Base-by-base conservation (phyloP, 2,113 vertebrate species). In the Ciconia stormi region DNA sequence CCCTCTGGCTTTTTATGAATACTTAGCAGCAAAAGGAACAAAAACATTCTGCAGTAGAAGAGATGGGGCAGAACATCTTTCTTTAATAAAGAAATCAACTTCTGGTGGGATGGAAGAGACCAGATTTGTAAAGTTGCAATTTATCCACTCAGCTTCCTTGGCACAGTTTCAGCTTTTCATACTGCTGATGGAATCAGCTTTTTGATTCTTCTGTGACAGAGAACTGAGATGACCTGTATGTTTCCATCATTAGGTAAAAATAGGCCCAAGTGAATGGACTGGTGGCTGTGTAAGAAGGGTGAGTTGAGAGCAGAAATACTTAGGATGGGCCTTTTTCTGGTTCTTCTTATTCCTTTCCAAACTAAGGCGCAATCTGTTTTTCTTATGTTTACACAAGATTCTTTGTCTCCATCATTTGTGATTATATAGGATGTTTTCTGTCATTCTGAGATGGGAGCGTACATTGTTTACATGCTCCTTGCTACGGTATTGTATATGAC, bases 401-500 rank as follows among this genome's bases (percentile, higher is more conserved):
- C 55, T 96, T 82, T 89, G 73, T 96, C 80, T 96, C 36, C 14
- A 4, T 96, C 36, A 22, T 94, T 76, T 63, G 19, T 97, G 62
- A 94, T 88, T 83, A 61, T 87, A 82, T 66, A 82, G 93, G 79
- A 93, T 83, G 80, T 95, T 96, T 96, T 96, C 61, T 81, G 95
- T 96, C 85, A 29, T 74, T 73, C 79, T 82, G 82, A 84, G 52
- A 55, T 94, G 55, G 78, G 78, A 67, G 85, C 25, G 5, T 77
- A 8, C 90, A 82, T 63, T 83, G 38, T 95, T 96, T 82, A 53
- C 3, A 2, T 94, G 84, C 62, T 93, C 53, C 69, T 74, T 83
- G 50, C 88, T 56, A 15, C 76, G 70, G 52, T 79, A 29, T 78
- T 90, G 42, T 84, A 49, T 82, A 6, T 82, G 69, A 61, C 80